Conservation (phyloP, 2,797 vertebrate genomes). For the Craterocephalus amniculus region DNA sequence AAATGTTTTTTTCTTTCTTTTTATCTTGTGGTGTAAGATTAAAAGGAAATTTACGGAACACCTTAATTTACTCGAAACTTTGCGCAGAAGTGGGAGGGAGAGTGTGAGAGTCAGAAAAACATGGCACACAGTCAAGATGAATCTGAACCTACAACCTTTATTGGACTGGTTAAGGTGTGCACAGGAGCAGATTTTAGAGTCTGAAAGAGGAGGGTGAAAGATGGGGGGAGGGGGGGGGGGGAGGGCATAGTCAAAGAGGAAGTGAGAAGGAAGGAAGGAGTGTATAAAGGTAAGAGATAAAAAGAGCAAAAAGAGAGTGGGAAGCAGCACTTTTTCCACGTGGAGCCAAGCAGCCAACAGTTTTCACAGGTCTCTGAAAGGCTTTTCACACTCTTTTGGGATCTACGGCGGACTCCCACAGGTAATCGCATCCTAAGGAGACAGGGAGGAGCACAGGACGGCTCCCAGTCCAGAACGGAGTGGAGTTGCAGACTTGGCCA, state of each 20-base stretch:
- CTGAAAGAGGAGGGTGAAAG: conserved; percentile 54
- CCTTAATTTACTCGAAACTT: conserved; percentile 15
- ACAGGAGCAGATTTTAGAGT: conserved; percentile 69
- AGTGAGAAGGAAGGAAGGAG: conserved; percentile 58
- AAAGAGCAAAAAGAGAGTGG: conserved; percentile 55
- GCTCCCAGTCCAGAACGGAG: conserved; percentile 37
- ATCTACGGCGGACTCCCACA: conserved; percentile 30
- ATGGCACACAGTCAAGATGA: conserved; percentile 45
- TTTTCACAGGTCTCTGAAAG: conserved; percentile 67
- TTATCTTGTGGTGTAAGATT: conserved; percentile 57
- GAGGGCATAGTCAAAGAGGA: conserved; percentile 49
- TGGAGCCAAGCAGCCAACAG: conserved; percentile 53
- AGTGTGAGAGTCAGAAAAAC: conserved; percentile 19
- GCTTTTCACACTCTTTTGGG: conserved; percentile 65
- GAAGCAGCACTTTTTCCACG: conserved; percentile 55
- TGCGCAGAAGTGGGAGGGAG: neutral
- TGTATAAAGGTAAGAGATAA: conserved; percentile 57
- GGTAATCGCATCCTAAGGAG: conserved; percentile 48
- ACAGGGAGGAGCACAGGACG: conserved; percentile 30
- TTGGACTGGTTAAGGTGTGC: conserved; percentile 77
- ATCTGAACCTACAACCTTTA: conserved; percentile 81
- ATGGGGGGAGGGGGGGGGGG: conserved; percentile 30
- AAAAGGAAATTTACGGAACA: conserved; percentile 34
- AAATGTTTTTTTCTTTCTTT: conserved; percentile 65
- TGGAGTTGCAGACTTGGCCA: conserved; percentile 45